phyloP scores from a whole-genome alignment of 2,888 invertebrate species.

The Plebejus anna region DNA sequence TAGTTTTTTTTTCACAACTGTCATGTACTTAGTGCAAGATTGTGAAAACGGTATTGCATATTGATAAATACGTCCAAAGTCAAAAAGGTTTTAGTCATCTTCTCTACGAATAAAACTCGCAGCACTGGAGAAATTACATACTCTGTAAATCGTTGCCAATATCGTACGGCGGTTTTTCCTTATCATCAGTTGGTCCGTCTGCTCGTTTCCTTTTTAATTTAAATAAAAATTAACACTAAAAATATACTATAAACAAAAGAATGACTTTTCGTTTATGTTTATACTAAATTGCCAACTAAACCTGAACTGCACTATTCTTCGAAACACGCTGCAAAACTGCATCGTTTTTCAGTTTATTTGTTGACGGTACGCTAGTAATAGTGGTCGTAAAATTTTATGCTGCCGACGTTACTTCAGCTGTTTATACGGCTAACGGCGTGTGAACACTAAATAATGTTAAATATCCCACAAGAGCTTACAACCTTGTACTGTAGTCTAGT shows the following conservation, averaged over 20 bases:
- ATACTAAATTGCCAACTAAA: not conserved
- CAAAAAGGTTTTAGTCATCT: too few relatives aligned
- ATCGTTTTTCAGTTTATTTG: not conserved
- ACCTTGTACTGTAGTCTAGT: not conserved
- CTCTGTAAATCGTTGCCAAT: not conserved
- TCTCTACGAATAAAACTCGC: too few relatives aligned
- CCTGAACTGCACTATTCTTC: not conserved
- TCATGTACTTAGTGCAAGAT: too few relatives aligned
- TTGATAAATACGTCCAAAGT: too few relatives aligned
- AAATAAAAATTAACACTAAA: not conserved
- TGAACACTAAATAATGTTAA: constrained; percentile 30
- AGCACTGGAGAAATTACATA: too few relatives aligned
- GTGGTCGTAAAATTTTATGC: constrained; percentile 44
- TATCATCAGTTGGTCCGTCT: not conserved
- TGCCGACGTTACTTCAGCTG: constrained; percentile 35
- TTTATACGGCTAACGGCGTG: constrained; percentile 35
- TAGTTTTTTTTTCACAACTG: too few relatives aligned
- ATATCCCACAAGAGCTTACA: constrained; percentile 6
- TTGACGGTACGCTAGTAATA: constrained; percentile 36
- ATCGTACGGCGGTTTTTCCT: not conserved
- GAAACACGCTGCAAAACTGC: not conserved
- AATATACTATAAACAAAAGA: too few relatives aligned
- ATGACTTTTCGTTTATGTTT: not conserved
- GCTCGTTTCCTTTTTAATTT: too few relatives aligned
- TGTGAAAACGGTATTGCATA: too few relatives aligned